phyloP scores from a whole-genome alignment of 2,797 vertebrate species.

The Enteromius mattozi region DNA sequence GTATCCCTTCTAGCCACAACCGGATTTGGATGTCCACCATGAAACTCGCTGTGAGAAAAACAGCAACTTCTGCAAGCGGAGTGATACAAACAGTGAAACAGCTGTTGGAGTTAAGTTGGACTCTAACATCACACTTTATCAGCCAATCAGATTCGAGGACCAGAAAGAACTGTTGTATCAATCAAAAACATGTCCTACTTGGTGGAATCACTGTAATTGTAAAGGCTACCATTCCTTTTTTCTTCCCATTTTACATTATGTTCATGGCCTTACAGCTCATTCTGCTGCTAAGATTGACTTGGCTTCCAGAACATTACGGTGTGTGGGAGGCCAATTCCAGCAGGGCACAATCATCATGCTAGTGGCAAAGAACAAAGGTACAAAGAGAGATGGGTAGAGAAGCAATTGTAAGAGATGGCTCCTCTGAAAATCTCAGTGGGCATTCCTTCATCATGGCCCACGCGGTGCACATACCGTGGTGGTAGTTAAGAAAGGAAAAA shows the following conservation, averaged over 20 bases:
- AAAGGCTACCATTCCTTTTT: not conserved
- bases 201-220: not conserved
- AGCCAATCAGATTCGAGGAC: not conserved
- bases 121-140: not conserved
- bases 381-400: not conserved
- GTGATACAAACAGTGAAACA: not conserved
- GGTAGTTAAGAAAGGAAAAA: slow-evolving; percentile 13
- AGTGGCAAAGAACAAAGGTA: slow-evolving; percentile 23
- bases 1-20: not conserved
- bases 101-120: not conserved
- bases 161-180: not conserved
- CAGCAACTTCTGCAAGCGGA: no score
- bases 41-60: not conserved
- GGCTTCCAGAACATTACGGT: not conserved
- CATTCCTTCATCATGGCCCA: slow-evolving; percentile 13
- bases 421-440: slow-evolving; percentile 33
- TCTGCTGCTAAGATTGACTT: not conserved
- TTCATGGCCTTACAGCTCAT: not conserved
- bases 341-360: slow-evolving; percentile 18
- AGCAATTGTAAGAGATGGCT: not conserved
- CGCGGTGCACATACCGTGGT: not conserved
- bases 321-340: slow-evolving; percentile 33
- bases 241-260: not conserved
- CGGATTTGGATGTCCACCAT: not conserved
- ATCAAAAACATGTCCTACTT: slow-evolving; percentile 4